Evolutionary conservation across 2,888 invertebrate species (phyloP), one percentile per base, ranked within the genome.

Genomic region (Glyphotaelius pellucidus): DNA sequence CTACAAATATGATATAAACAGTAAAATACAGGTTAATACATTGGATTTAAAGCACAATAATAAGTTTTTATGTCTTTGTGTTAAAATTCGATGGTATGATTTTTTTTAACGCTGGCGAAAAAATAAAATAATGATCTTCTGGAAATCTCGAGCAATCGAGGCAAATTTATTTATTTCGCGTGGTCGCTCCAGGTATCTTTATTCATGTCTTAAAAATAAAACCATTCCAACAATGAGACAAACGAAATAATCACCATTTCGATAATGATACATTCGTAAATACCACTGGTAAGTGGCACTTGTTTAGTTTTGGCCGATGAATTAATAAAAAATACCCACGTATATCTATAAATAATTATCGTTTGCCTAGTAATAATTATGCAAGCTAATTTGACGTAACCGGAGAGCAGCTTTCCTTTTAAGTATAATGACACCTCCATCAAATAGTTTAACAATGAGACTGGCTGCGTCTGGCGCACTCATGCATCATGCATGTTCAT

Each of bases 371-470:
- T 31, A 11, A 31, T 35, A 35, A 19, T 32, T 83, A 83, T 19
- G 35, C 83, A 83, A 1, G 11, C 35, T 15, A 32, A 81, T 31
- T 81, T 81, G 81, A 81, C 81, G 81, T 81, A 81, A 83, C 35
- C 32, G 12, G 32, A 32, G 83, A 83, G 35, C 35, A 31, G 32
- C 83, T 83, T 32, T 83, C 83, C 83, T 35, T 83, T 83, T 83
- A 83, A 25, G 52, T 67, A 19, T 4, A 31, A 35, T 35, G 35
- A 83, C 83, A 32, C 83, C 83, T 83, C 83, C 83, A 2, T 83
- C 32, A 38, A 83, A 83, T 83, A 83, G 83, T 25, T 83, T 11
- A 35, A 83, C 32, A 83, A 83, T 83, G 83, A 83, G n/a, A 9
- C 83, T 83, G 7, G 35, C 19, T 83, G 83, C 83, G 35, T 83